Base-by-base conservation (phyloP, 1,140 invertebrate species). In the Planococcus citri region DNA sequence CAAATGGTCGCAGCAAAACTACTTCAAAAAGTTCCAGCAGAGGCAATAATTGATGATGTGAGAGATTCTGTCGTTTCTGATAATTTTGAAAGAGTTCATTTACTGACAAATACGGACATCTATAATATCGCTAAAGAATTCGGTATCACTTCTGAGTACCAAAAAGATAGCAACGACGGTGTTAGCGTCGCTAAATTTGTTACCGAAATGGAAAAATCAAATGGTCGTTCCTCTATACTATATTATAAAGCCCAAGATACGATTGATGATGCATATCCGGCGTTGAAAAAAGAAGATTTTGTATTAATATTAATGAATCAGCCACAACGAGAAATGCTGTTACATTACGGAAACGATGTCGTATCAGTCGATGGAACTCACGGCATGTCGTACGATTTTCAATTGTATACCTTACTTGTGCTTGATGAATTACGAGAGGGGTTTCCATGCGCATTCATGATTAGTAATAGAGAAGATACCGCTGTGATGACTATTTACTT, bases 21-120 rank as follows among this genome's bases (percentile, higher is more conserved):
- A 21, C 14, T 37, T 1, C 4, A 27, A 29, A 27, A 68, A 29
- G 67, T 68, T 4, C 27, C 67, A 33, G 17, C n/a, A 12, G 27
- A 33, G 8, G 67, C 27, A 8, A 68, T 68, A 27, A 12, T 68
- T 2, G 67, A 68, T 68, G 33, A 68, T 6, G 25, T 68, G 12
- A 68, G 67, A 51, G 17, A 51, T 17, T 9, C 6, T 3, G 10
- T 51, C 41, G 17, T 3, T 51, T 14, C 12, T 17, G 41, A 69
- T 0, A 8, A 12, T 10, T 67, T 64, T 1, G 70, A 93, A 76
- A 71, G 72, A 67, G 68, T 64, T 24, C 41, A 72, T 68, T 61
- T 72, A 20, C 37, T 72, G 14, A 72, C 64, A 3, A 68, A 29
- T 25, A 72, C 69, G 69, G 72, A 72, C 51, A 22, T 72, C 12